Evolutionary conservation across 2,113 vertebrate genomes (phyloP).

Genomic region (Aegotheles bennettii): DNA sequence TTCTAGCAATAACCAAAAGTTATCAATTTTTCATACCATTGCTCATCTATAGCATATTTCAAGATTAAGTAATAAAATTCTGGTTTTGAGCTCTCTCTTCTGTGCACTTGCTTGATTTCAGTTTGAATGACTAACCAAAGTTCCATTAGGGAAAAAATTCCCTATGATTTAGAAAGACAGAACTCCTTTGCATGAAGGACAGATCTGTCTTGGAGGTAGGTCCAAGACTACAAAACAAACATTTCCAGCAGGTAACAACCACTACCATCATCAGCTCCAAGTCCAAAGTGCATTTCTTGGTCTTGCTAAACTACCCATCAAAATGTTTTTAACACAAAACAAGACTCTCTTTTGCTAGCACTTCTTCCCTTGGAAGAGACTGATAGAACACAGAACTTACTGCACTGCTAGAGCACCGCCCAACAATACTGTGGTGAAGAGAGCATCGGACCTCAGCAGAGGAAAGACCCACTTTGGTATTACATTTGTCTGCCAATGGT

Average conservation of each 20-base stretch:
- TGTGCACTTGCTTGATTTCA: neutral
- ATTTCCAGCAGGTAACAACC: neutral
- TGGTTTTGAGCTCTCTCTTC: neutral
- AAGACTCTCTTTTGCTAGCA: neutral
- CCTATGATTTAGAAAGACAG: neutral
- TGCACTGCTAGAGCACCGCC: neutral
- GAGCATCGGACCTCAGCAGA: accelerated
- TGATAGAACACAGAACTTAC: neutral
- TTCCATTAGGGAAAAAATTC: neutral
- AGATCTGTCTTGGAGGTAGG: neutral
- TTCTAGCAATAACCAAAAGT: conserved; percentile 11
- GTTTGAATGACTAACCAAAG: neutral
- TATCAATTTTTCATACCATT: conserved; percentile 30
- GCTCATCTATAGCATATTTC: neutral
- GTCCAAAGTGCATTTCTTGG: neutral
- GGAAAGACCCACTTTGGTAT: neutral
- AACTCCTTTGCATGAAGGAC: neutral
- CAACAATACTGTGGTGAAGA: neutral
- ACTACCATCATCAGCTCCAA: neutral
- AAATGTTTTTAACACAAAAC: neutral
- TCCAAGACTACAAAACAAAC: neutral
- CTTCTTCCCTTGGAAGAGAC: neutral
- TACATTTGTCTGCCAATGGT: neutral
- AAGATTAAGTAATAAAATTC: conserved; percentile 11
- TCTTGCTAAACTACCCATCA: neutral